phyloP scores from a whole-genome alignment of 2,113 vertebrate species.

The Isichthys henryi region DNA sequence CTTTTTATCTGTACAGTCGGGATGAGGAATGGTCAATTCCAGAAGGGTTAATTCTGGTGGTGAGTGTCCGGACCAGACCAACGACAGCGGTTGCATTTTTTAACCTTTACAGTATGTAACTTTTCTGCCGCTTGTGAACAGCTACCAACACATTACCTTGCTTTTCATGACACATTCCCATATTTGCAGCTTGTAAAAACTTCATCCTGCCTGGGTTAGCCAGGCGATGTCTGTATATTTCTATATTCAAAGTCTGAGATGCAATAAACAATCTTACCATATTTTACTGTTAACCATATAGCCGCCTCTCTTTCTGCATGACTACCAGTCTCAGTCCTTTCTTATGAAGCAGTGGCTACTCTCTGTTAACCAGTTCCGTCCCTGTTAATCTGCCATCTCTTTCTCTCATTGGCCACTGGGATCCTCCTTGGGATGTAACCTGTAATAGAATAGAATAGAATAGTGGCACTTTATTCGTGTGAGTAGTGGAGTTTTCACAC shows the following conservation, averaged over 20 bases:
- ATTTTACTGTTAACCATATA: background rate
- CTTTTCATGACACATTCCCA: background rate
- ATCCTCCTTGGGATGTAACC: background rate
- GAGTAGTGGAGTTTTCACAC: background rate
- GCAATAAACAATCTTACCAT: background rate
- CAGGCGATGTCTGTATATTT: background rate
- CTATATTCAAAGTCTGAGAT: background rate
- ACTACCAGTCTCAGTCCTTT: background rate
- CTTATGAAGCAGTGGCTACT: background rate
- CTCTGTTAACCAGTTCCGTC: background rate
- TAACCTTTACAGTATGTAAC: background rate
- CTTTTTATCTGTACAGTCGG: slow-evolving; percentile 18
- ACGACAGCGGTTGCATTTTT: background rate
- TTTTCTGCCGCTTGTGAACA: background rate
- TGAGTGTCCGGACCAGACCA: background rate
- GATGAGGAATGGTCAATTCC: background rate
- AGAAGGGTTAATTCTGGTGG: slow-evolving; percentile 18
- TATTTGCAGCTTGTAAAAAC: background rate
- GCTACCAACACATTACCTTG: background rate
- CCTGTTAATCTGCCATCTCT: background rate
- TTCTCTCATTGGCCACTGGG: background rate
- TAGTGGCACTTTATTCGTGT: background rate
- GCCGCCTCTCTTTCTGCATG: background rate
- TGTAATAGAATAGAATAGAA: background rate
- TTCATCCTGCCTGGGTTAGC: background rate